Conservation (phyloP, 92 coral and sea anemone species). For the Plumapathes pennacea region DNA sequence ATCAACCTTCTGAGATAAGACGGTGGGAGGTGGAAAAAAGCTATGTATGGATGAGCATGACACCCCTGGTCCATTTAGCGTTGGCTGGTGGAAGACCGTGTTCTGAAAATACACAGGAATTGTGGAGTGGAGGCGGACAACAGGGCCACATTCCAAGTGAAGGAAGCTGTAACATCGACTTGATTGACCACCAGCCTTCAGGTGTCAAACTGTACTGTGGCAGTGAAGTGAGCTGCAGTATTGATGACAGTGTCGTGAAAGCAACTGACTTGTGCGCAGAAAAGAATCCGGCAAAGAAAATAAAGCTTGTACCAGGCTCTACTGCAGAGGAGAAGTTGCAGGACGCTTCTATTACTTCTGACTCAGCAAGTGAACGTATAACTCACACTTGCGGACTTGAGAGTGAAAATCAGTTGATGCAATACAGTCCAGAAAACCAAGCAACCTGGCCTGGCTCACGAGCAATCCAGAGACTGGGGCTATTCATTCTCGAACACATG, state of each 20-base stretch:
- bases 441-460: not conserved
- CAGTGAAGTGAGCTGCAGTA: too few species aligned
- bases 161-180: too few species aligned
- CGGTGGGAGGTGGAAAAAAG: conserved; percentile 26
- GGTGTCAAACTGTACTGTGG: too few species aligned
- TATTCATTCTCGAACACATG: not conserved
- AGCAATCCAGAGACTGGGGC: not conserved
- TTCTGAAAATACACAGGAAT: too few species aligned
- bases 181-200: too few species aligned
- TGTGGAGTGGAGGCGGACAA: too few species aligned
- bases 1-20: conserved; percentile 24
- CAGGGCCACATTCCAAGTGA: not conserved
- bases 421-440: not conserved
- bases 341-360: too few species aligned
- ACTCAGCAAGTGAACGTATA: too few species aligned
- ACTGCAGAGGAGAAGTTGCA: too few species aligned
- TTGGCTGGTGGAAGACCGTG: conserved; percentile 58
- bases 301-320: too few species aligned
- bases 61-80: conserved; percentile 66
- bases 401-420: not conserved
- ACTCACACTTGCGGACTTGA: too few species aligned
- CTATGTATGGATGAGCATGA: conserved; percentile 78
- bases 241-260: not conserved
- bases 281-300: too few species aligned
- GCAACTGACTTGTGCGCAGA: not conserved